Evolutionary conservation across 2,113 vertebrate species (phyloP).

Genomic region (Perca schrenkii): DNA sequence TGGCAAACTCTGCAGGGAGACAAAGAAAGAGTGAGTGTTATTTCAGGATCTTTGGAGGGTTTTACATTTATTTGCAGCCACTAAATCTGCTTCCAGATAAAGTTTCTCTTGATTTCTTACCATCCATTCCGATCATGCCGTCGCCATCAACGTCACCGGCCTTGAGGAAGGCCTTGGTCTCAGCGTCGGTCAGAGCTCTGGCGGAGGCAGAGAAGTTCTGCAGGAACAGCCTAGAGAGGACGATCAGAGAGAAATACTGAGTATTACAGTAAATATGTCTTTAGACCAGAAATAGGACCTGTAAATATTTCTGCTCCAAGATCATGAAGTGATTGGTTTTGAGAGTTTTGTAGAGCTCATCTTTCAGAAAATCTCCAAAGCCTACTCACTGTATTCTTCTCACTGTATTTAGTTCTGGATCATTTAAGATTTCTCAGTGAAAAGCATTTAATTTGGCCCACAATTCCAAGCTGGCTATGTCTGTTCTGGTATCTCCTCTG

Average conservation of each 20-base stretch:
- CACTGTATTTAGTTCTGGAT: background rate
- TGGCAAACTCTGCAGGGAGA: slow-evolving; percentile 84
- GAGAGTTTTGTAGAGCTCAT: background rate
- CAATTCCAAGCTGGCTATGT: background rate
- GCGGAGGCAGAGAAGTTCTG: slow-evolving; percentile 84
- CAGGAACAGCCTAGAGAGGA: slow-evolving; percentile 83
- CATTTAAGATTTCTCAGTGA: background rate
- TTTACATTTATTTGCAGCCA: background rate
- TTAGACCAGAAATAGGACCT: background rate
- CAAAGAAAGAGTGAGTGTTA: slow-evolving; percentile 1
- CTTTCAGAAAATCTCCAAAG: background rate
- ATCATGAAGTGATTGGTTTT: background rate
- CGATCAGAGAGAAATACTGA: background rate
- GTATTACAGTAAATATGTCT: background rate
- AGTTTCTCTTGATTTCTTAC: slow-evolving; percentile 63
- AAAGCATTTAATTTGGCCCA: background rate
- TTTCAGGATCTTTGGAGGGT: background rate
- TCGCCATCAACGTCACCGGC: slow-evolving; percentile 87
- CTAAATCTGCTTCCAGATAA: background rate
- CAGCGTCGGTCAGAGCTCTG: slow-evolving; percentile 83
- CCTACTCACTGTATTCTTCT: background rate
- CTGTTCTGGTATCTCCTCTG: background rate
- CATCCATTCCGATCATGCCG: slow-evolving; percentile 87
- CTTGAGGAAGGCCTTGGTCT: slow-evolving; percentile 83
- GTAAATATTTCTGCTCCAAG: background rate